These are phyloP conservation scores for Drosophila fungiperda DNA, from an alignment of 2,888 invertebrate genomes.

Conservation along the genomic window DNA sequence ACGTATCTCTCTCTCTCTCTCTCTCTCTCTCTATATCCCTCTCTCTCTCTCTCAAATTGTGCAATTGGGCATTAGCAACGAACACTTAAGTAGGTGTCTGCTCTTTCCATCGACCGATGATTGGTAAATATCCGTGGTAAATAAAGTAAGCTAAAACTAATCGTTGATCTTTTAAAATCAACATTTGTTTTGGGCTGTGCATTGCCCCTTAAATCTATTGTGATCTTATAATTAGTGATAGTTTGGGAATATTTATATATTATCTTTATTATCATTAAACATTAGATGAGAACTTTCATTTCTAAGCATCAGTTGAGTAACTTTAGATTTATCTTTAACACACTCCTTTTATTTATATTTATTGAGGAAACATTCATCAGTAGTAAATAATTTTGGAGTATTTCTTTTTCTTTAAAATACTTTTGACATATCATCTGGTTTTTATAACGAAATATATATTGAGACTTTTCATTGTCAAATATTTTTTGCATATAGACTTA, in stretches of 20 bases:
- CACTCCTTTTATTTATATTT: too few relatives aligned
- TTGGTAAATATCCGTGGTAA: constrained; percentile 42
- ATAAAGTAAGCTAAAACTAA: constrained; percentile 11
- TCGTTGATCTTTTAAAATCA: constrained; percentile 7
- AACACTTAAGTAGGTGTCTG: constrained; percentile 53
- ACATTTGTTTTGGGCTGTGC: not conserved
- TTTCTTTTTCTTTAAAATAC: not conserved
- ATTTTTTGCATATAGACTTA: not conserved
- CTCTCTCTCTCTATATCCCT: not conserved
- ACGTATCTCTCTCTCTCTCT: constrained; percentile 56
- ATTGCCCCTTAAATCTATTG: not conserved
- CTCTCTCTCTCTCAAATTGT: not conserved
- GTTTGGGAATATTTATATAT: not conserved
- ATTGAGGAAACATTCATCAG: not conserved
- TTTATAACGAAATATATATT: not conserved
- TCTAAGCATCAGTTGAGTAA: not conserved
- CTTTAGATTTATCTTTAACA: not conserved
- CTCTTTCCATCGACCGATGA: constrained; percentile 33
- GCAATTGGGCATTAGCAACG: constrained; percentile 1
- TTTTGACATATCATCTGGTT: not conserved
- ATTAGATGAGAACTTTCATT: not conserved
- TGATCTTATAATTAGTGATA: not conserved
- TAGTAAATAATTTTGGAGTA: not conserved
- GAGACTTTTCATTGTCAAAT: not conserved
- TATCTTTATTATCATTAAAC: not conserved